Evolutionary conservation across 2,113 vertebrate species (phyloP), one percentile per base, ranked within the genome.

Genomic region (Hippocampus barbouri): DNA sequence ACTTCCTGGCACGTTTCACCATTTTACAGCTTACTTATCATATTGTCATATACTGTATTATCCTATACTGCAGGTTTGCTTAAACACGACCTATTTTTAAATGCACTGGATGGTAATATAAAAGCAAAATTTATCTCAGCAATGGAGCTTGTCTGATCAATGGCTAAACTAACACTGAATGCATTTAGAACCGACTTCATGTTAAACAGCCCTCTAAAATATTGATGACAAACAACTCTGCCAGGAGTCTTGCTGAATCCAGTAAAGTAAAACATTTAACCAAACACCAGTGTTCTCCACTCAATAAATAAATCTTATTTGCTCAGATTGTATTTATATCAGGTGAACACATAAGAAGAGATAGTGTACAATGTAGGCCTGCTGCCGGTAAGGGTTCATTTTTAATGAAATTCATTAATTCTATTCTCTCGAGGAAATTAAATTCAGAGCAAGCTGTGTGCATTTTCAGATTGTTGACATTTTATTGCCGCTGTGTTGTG

Each of bases 151-250:
- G 7, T 54, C 21, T 57, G 56, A 27, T 25, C 4, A 25, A n/a
- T 14, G 4, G 56, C 56, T 25, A 59, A 27, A 59, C 53, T n/a
- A 56, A 23, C 6, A 56, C 53, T 11, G 8, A 23, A 56, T 23
- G 1, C 21, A 56, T 56, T 9, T 53, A n/a, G 9, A 56, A 21
- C 3, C 8, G 3, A 10, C n/a, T 59, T 30, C 56, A 27, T 59
- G 66, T 21, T 66, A 23, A 18, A 34, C 2, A 4, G 20, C 34
- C 21, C 27, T 53, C 3, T 72, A n/a, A 78, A 66, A 82, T 70
- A 70, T 69, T 71, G 53, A 62, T 74, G 45, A 41, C n/a, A 18
- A 43, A 65, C 47, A 14, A 68, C 23, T 27, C 60, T 0, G 63
- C 23, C 53, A 11, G 53, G 3, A 23, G 49, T 51, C 16, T 51